Conservation (phyloP, 2,797 vertebrate genomes). For the Onychomys torridus region DNA sequence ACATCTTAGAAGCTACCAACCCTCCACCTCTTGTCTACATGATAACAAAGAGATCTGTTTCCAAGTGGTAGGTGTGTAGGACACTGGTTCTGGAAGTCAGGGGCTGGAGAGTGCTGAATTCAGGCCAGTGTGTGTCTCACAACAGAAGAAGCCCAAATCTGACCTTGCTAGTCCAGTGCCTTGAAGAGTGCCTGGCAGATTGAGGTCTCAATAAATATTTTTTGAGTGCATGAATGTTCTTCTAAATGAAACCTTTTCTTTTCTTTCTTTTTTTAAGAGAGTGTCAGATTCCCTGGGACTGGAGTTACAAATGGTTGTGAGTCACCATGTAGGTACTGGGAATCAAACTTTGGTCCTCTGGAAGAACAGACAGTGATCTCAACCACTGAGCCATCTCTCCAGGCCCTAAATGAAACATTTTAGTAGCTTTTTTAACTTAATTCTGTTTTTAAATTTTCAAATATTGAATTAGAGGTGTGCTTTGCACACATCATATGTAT, state of each 20-base stretch:
- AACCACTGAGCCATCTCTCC: neutral
- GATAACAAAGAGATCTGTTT: neutral
- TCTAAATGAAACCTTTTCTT: neutral
- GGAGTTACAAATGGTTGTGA: neutral
- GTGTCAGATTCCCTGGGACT: neutral
- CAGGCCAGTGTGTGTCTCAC: neutral
- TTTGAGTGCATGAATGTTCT: conserved; percentile 22
- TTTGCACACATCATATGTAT: neutral
- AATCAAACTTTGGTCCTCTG: neutral
- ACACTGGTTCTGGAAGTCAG: too few relatives aligned
- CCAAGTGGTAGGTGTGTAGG: too few relatives aligned
- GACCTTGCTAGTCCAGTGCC: neutral
- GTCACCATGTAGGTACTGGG: neutral
- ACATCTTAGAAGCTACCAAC: neutral
- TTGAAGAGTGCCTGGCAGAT: neutral
- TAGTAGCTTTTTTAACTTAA: neutral
- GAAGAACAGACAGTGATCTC: neutral
- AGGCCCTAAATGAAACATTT: neutral
- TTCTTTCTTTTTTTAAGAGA: too few relatives aligned
- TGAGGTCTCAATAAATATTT: neutral
- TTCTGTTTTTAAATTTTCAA: neutral
- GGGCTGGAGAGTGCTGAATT: neutral
- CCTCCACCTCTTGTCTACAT: neutral
- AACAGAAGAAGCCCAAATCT: neutral
- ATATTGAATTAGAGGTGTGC: neutral